Evolutionary conservation across 2,113 vertebrate genomes (phyloP).

Genomic region (Callipepla squamata): DNA sequence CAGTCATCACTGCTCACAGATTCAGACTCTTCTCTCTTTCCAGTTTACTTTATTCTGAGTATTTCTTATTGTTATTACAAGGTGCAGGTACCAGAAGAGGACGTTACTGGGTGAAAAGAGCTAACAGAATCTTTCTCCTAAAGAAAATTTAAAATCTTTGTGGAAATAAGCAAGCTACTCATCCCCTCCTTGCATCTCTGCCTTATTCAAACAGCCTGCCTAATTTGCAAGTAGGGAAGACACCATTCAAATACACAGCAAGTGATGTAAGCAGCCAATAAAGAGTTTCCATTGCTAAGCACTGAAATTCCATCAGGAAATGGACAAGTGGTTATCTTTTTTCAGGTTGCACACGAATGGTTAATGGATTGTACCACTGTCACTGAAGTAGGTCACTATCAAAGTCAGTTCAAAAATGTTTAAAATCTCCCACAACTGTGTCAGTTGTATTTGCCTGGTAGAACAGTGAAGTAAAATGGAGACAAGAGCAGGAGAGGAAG

Average conservation of each 20-base stretch:
- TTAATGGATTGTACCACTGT: not conserved
- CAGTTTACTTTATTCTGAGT: not conserved
- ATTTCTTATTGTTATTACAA: not conserved
- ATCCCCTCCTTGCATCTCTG: not conserved
- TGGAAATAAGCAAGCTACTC: not conserved
- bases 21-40: not conserved
- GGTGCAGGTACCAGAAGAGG: not conserved
- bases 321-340: not conserved
- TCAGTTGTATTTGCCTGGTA: not conserved
- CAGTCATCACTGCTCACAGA: not conserved
- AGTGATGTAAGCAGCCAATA: not conserved
- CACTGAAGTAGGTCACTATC: not conserved
- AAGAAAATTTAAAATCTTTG: not conserved
- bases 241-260: fast-evolving
- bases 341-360: not conserved
- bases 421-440: not conserved
- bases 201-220: not conserved
- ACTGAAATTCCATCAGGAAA: not conserved
- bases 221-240: not conserved
- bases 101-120: not conserved
- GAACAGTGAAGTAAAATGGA: not conserved
- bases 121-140: not conserved
- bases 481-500: not conserved
- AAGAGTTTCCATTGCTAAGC: not conserved
- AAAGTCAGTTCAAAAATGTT: not conserved